A percentile compares a stretch with the other conserved stretches of the same genome.
Evolutionary conservation across 2,888 invertebrate species (phyloP).

Genomic region (Resseliella maxima): DNA sequence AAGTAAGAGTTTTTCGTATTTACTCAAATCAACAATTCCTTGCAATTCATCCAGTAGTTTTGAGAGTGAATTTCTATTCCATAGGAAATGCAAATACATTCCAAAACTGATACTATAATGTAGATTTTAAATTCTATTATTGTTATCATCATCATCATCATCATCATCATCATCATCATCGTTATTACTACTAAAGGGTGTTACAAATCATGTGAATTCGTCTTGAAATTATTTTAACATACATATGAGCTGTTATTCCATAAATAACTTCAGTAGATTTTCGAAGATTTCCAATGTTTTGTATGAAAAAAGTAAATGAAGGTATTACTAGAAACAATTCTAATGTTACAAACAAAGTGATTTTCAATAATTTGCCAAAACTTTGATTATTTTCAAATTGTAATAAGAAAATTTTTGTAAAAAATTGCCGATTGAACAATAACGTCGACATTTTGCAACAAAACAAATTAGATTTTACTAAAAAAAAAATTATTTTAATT

Average conservation of each 20-base stretch:
- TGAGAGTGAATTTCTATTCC: background rate
- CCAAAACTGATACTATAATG: background rate
- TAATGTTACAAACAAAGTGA: background rate
- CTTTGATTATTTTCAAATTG: background rate
- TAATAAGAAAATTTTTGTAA: background rate
- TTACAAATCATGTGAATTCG: background rate
- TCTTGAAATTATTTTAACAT: background rate
- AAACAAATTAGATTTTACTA: no score
- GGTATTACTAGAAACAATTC: background rate
- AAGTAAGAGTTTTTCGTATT: background rate
- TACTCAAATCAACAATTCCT: background rate
- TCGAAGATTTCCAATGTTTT: background rate
- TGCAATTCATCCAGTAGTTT: background rate
- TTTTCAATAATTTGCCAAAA: background rate
- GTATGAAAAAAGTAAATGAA: background rate
- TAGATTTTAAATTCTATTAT: background rate
- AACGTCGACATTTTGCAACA: no score
- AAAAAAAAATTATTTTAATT: no score
- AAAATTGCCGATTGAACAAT: background rate
- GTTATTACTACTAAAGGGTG: no score
- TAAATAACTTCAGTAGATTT: background rate
- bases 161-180: no score
- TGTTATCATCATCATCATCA: no score
- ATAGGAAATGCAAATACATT: background rate
- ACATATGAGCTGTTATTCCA: background rate